Base-by-base conservation (phyloP, 2,113 vertebrate genomes). In the Aptenodytes patagonicus region DNA sequence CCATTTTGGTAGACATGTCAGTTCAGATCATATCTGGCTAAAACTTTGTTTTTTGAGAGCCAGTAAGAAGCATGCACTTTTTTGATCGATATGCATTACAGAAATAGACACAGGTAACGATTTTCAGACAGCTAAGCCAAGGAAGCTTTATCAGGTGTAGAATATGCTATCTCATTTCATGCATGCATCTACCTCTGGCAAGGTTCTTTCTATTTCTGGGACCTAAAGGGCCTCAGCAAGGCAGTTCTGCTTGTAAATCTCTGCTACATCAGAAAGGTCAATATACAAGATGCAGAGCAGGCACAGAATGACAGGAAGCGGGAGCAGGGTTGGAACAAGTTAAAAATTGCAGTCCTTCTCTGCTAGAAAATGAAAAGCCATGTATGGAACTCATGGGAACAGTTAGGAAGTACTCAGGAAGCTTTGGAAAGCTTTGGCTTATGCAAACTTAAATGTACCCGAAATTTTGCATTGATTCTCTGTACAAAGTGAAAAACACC, bases 121-220 rank as follows among this genome's bases (percentile, higher is more conserved):
- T 97, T 97, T 97, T 82, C 70, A 93, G 89, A 83, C 8, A 78
- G 34, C 58, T 85, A 87, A 91, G 66, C 42, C 66, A 95, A 96
- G 25, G 66, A 93, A 91, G 54, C 61, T 80, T 95, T 95, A 97
- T 96, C 95, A 96, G 94, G 90, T 94, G 84, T 91, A 93, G 61
- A 89, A 95, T 96, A 94, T 83, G 61, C 95, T 96, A 96, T 97
- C 92, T 96, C 87, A 91, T 96, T 97, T 95, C 82, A 82, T 89
- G 93, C 69, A 51, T 40, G 83, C 70, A 86, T 89, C 91, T 96
- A 77, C 83, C 87, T 94, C 78, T 97, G 61, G 78, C 87, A 96
- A 97, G 65, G 65, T 76, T 96, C 95, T 95, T 97, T 95, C 93
- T 95, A 91, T 96, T 95, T 95, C 79, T 97, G 91, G 71, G 81